These are phyloP conservation scores for Oriolus oriolus DNA, from an alignment of 2,113 vertebrate genomes.

Conservation along the genomic window DNA sequence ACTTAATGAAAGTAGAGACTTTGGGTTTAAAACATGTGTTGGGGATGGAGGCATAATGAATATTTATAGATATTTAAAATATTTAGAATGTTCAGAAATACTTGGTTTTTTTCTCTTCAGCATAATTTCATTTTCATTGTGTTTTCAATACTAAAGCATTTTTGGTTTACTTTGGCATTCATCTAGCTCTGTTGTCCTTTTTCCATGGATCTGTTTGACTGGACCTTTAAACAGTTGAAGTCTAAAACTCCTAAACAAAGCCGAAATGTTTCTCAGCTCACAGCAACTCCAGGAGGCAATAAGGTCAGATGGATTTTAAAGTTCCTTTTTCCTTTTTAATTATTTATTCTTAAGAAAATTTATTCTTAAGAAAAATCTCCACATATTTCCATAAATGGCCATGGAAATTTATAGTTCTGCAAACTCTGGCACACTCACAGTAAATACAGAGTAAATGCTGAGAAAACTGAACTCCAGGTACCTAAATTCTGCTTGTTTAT, in stretches of 20 bases:
- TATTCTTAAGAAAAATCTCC: neutral
- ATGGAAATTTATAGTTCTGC: neutral
- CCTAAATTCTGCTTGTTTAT: neutral
- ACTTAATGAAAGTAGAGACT: slow-evolving; percentile 53
- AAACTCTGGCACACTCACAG: neutral
- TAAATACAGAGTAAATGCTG: neutral
- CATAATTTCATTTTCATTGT: slow-evolving; percentile 35
- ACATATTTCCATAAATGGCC: neutral
- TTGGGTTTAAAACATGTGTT: slow-evolving; percentile 38
- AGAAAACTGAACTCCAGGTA: neutral
- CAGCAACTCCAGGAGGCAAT: neutral
- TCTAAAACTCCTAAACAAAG: neutral
- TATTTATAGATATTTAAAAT: slow-evolving; percentile 65
- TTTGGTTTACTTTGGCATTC: slow-evolving; percentile 1
- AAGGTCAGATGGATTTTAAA: neutral
- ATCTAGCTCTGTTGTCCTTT: neutral
- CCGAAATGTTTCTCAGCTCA: neutral
- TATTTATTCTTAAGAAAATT: neutral
- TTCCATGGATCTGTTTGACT: neutral
- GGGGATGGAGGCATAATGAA: slow-evolving; percentile 28
- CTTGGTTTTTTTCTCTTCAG: neutral
- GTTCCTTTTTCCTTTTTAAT: neutral
- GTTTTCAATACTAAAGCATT: neutral
- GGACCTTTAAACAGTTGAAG: neutral
- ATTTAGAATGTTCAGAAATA: slow-evolving; percentile 50